phyloP scores from a whole-genome alignment of 2,113 vertebrate genomes.

The Oreotrochilus melanogaster region DNA sequence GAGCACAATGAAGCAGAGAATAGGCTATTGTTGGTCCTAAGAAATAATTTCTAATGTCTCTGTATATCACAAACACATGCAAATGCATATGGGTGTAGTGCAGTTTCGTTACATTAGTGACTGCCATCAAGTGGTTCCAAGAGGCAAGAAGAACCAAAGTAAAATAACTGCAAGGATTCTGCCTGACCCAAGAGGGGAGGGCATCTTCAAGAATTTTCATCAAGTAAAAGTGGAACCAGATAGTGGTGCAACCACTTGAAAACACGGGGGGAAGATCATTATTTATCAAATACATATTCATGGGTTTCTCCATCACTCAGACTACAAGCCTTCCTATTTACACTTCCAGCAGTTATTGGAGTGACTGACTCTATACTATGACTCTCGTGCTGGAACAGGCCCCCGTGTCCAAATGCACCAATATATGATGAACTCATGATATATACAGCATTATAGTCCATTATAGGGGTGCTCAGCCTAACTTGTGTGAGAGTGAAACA shows the following conservation, averaged over 20 bases:
- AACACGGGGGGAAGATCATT: neutral
- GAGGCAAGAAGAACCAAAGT: neutral
- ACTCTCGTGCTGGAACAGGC: accelerated
- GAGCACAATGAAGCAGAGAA: neutral
- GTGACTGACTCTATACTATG: neutral
- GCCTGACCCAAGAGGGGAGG: neutral
- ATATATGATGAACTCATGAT: neutral
- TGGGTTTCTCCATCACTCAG: neutral
- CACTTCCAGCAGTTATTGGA: neutral
- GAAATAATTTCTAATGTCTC: neutral
- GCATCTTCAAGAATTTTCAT: accelerated
- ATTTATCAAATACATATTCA: neutral
- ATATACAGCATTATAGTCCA: neutral
- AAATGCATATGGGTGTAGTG: neutral
- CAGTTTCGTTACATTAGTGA: neutral
- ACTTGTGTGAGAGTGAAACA: neutral
- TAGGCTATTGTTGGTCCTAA: neutral
- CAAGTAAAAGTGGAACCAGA: neutral
- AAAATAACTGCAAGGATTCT: neutral
- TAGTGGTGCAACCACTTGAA: neutral
- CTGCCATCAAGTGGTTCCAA: neutral
- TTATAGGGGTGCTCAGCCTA: no score
- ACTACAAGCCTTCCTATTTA: neutral
- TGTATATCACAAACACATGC: neutral
- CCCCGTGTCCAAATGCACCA: neutral